Evolutionary conservation across 2,797 vertebrate species (phyloP), one percentile per base, ranked within the genome.

Genomic region (Pantherophis alleghaniensis): DNA sequence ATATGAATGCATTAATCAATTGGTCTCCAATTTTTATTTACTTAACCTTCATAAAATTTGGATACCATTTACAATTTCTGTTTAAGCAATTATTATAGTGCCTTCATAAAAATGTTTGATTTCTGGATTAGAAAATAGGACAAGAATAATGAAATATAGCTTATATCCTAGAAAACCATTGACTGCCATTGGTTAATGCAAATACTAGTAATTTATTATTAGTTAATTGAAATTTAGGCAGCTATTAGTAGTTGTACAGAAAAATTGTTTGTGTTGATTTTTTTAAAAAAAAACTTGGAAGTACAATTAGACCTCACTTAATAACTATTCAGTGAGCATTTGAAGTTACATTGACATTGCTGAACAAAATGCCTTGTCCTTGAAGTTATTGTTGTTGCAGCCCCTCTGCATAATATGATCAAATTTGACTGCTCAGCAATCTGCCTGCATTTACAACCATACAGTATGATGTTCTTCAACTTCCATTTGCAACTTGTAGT

Each of bases 21-120:
- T 37, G 18, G 32, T 74, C 69, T 37, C 32, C 32, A 74, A 42
- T 74, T 90, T 7, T 26, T 1, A 1, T 94, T 97, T 91, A 53
- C 28, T 61, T 61, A 37, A 74, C 69, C 16, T 53, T 63, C 88
- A 89, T 51, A 53, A 53, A 53, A n/a, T n/a, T 20, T 74, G 42
- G n/a, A 14, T 69, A 20, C 89, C 60, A 55, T 90, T 55, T 90
- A 55, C 18, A 90, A 56, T n/a, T 51, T 69, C 66, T 69, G 51
- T 69, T 90, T 90, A 90, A 90, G 63, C 51, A 95, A 92, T 92
- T 93, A 66, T 86, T 95, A 96, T 12, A 28, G 88, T 95, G 94
- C 91, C 83, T 51, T 86, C 28, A 63, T 60, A 86, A 96, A 96
- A 91, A 89, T 94, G 11, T 95, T 94, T 95, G 92, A 92, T 88